phyloP scores from a whole-genome alignment of 2,113 vertebrate genomes.

The Tragelaphus buxtoni region DNA sequence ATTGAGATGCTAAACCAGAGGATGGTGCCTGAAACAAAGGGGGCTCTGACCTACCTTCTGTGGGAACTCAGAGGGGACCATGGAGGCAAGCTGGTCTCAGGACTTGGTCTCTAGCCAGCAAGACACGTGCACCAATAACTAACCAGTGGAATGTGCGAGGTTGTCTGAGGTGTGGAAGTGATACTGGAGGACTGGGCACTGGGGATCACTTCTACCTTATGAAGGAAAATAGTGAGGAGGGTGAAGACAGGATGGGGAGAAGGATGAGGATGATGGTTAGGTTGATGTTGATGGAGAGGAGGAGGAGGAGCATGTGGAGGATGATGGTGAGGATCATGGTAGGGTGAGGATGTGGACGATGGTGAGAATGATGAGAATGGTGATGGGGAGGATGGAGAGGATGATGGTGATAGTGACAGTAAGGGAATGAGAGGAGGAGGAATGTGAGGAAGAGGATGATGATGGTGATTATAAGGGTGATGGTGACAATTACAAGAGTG shows the following conservation, averaged over 20 bases:
- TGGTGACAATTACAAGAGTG: not conserved
- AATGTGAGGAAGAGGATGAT: not conserved
- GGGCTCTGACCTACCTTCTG: not conserved
- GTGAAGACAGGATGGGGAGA: not conserved
- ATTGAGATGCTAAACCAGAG: not conserved
- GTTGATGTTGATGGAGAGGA: not conserved
- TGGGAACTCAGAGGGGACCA: not conserved
- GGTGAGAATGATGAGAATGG: not conserved
- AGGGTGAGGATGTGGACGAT: not conserved
- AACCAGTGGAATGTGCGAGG: rapidly evolving
- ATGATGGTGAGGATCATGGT: not conserved
- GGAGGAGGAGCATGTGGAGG: not conserved
- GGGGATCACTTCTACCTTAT: not conserved
- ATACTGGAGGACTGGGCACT: not conserved
- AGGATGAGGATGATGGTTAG: not conserved
- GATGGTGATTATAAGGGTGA: not conserved
- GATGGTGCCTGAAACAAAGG: not conserved
- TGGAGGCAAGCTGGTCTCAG: not conserved
- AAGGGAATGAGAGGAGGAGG: not conserved
- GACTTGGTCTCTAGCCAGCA: not conserved
- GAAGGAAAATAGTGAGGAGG: not conserved
- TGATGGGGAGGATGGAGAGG: not conserved
- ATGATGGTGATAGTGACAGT: not conserved
- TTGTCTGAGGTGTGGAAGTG: not conserved
- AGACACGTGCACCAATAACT: not conserved